Conservation (phyloP, 2,888 invertebrate genomes). For the Sphaerophoria rueppellii region DNA sequence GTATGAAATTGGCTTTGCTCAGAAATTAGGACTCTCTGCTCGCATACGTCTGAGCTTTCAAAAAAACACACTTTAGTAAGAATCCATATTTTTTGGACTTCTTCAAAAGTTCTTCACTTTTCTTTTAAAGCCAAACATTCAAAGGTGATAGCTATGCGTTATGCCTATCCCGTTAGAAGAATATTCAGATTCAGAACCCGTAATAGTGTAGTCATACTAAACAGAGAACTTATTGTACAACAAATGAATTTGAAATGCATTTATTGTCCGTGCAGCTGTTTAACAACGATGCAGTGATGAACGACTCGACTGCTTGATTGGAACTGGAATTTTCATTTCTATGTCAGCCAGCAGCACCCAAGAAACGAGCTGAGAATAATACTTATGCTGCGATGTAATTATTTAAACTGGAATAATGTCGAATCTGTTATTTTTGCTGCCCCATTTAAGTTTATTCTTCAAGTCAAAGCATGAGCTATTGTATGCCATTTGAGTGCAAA, state of each 20-base stretch:
- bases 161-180: neutral
- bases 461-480: no score
- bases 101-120: no score
- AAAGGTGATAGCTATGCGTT: no score
- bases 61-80: no score
- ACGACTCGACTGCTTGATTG: slow-evolving; percentile 51
- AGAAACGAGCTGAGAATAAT: slow-evolving; percentile 27
- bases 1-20: no score
- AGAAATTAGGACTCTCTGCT: no score
- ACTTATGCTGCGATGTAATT: slow-evolving; percentile 40
- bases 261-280: slow-evolving; percentile 24
- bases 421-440: slow-evolving; percentile 33
- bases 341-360: slow-evolving; percentile 14
- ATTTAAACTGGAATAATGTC: slow-evolving; percentile 49
- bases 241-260: slow-evolving; percentile 38
- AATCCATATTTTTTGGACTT: no score
- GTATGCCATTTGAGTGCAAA: no score
- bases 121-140: no score
- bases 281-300: slow-evolving; percentile 46
- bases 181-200: slow-evolving; percentile 37
- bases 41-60: no score
- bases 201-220: slow-evolving; percentile 36
- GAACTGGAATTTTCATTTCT: slow-evolving; percentile 48
- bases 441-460: no score
- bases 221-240: slow-evolving; percentile 47